Base-by-base conservation (phyloP, 1,140 invertebrate species). In the Drosophila tropicalis region DNA sequence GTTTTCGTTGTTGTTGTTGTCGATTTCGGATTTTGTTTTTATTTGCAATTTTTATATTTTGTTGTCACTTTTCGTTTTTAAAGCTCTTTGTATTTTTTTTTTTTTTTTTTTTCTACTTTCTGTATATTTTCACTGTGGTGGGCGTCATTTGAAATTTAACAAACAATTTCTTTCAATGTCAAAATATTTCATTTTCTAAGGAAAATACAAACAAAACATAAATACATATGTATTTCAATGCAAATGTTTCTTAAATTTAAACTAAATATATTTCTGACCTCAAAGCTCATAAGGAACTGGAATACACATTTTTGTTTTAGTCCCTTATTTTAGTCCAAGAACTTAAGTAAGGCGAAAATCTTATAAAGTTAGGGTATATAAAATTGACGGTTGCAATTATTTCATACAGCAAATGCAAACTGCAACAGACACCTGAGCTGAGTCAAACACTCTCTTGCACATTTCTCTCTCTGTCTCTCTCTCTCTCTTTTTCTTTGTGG, bases 31-130 rank as follows among this genome's bases (percentile, higher is more conserved):
- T 58, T 58, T 58, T 58, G 32, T 39, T 58, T 36, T 58, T 12
- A 58, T 58, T 58, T 58, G 56, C 56, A 58, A 58, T 58, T 56
- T 36, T 58, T 58, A 36, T 15, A 15, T 32, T 29, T 58, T 58
- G 56, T 58, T 58, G 56, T 58, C 56, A 58, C 56, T 58, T 58
- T 57, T 1, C 6, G 5, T 15, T 39, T 39, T n/a, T 56, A 5
- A 44, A 17, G n/a, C 15, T 44, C n/a, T 44, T 44, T 15, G 5
- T n/a, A 5, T 22, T n/a, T 51, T 51, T 51, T 7, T 47, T 47
- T 22, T n/a, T 51, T 51, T 51, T 7, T 47, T 47, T 17, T 15
- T 15, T 7, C 15, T 17, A 7, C 25, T 57, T 56, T 56, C 15
- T 34, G 55, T 9, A n/a, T 25, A 2, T 6, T 56, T 56, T 56